Base-by-base conservation (phyloP, 92 coral and sea anemone species). In the Bergia sp. region DNA sequence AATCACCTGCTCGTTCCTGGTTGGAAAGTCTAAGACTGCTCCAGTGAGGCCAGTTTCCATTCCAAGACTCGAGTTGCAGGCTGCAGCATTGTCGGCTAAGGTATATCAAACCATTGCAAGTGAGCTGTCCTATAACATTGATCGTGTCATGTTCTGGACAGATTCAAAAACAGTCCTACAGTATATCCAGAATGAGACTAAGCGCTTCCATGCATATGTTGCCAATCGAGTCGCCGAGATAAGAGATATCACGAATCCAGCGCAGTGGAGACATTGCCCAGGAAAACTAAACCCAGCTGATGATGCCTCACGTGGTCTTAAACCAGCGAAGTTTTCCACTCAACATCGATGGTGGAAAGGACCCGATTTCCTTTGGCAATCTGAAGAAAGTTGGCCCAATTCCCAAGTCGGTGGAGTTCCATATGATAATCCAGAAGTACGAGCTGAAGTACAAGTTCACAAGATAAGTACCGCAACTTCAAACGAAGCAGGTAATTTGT, bases 231-330 rank as follows among this genome's bases (percentile, higher is more conserved):
- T n/a, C n/a, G n/a, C n/a, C n/a, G n/a, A n/a, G n/a, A n/a, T n/a
- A n/a, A n/a, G n/a, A n/a, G n/a, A n/a, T n/a, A n/a, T n/a, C n/a
- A n/a, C n/a, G n/a, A n/a, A n/a, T n/a, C n/a, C n/a, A n/a, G n/a
- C n/a, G n/a, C n/a, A n/a, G n/a, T n/a, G n/a, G n/a, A n/a, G n/a
- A n/a, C n/a, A n/a, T n/a, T n/a, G n/a, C n/a, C n/a, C n/a, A n/a
- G n/a, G n/a, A n/a, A n/a, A n/a, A n/a, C n/a, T n/a, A n/a, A n/a
- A n/a, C n/a, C n/a, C n/a, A n/a, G n/a, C n/a, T n/a, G n/a, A 84
- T 85, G 89, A 90, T 90, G 86, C 89, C 55, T 82, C 91, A 82
- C 73, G 83, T 40, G 91, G 91, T 77, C 86, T 89, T 47, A 89
- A 82, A 45, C 88, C 91, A 77, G 81, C 83, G 88, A 89, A 89